These are phyloP conservation scores for Gastracanthus pulcherrimus DNA, from an alignment of 2,888 invertebrate genomes.

Conservation along the genomic window DNA sequence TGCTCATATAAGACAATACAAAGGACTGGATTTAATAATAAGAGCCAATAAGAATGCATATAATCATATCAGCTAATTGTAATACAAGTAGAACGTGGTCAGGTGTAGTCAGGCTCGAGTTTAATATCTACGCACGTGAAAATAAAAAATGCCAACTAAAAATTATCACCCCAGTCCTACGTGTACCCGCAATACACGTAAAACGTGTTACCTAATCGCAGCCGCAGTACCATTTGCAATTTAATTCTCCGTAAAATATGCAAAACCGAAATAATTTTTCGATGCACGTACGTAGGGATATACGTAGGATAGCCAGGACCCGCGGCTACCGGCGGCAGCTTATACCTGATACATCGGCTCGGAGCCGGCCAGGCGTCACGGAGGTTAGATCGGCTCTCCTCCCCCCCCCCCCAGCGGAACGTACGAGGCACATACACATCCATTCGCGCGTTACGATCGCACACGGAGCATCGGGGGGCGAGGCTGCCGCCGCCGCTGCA, in stretches of 20 bases:
- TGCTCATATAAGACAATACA: no score
- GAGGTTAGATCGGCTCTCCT: slow-evolving; percentile 7
- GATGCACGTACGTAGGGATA: slow-evolving; percentile 48
- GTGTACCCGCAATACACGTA: no score
- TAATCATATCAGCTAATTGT: no score
- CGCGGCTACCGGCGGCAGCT: no score
- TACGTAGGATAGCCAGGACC: no score
- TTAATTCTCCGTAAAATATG: slow-evolving; percentile 40
- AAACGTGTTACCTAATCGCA: not conserved
- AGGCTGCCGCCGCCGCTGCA: not conserved
- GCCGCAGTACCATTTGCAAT: not conserved
- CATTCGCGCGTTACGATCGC: slow-evolving; percentile 54
- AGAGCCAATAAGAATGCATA: no score
- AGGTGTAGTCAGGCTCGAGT: no score
- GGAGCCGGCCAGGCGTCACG: slow-evolving; percentile 1
- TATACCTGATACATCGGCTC: slow-evolving; percentile 3
- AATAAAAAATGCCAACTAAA: no score
- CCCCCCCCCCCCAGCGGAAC: not conserved
- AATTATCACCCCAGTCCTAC: no score
- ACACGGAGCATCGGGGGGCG: slow-evolving; percentile 30
- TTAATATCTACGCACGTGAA: no score
- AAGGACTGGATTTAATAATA: no score
- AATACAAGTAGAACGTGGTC: no score
- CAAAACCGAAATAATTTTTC: slow-evolving; percentile 51
- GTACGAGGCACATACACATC: slow-evolving; percentile 24